Conservation (phyloP, 2,113 vertebrate genomes). For the Neomonachus schauinslandi region DNA sequence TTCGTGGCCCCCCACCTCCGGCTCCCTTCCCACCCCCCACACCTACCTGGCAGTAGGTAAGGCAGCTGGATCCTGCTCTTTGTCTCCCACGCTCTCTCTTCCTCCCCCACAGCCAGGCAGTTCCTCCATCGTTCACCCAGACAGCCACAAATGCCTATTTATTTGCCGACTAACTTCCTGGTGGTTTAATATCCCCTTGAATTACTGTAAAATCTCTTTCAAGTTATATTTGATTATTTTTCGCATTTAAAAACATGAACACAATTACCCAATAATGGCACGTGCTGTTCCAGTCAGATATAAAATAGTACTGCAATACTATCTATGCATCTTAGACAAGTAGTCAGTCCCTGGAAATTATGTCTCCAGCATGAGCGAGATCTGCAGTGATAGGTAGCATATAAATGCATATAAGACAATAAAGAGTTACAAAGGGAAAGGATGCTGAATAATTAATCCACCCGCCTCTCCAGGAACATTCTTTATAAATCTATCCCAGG, state of each 20-base stretch:
- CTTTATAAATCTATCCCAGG: constrained; percentile 78
- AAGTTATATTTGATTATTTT: constrained; percentile 84
- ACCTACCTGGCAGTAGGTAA: background rate
- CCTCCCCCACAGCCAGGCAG: background rate
- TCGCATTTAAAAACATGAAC: constrained; percentile 84
- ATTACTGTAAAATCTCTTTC: constrained; percentile 82
- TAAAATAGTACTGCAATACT: constrained; percentile 78
- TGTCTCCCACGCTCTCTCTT: background rate
- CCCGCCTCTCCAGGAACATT: constrained; percentile 64
- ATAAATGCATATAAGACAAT: constrained; percentile 78
- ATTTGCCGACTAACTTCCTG: constrained; percentile 80
- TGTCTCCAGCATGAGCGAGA: constrained; percentile 53
- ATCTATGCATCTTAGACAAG: constrained; percentile 71
- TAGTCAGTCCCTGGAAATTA: constrained; percentile 71
- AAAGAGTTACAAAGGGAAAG: constrained; percentile 79
- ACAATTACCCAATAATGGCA: constrained; percentile 77
- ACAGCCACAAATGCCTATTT: constrained; percentile 81
- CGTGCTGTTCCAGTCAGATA: constrained; percentile 67
- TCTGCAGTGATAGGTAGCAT: constrained; percentile 70
- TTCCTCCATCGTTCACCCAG: constrained; percentile 69
- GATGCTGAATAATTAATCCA: constrained; percentile 81
- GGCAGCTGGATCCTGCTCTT: background rate
- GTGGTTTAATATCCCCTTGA: constrained; percentile 81
- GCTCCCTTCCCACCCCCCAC: accelerated
- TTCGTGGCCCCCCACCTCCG: background rate